Evolutionary conservation across 2,888 invertebrate genomes (phyloP).

Genomic region (Megalurothrips usitatus): DNA sequence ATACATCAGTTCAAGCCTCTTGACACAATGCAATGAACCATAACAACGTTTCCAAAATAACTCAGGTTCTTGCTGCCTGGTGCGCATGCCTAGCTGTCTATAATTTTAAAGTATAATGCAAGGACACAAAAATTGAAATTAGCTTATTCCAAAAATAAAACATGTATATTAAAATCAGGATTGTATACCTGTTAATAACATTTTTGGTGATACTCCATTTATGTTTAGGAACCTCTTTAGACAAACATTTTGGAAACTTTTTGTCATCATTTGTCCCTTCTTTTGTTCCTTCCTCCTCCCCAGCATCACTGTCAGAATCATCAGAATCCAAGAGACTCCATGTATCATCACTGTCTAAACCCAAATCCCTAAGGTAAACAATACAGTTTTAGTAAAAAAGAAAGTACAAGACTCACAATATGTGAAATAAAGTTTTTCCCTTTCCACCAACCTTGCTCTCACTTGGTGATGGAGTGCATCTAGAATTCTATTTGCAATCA

Average conservation of each 20-base stretch:
- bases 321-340: slow-evolving; percentile 37
- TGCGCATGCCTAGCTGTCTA: slow-evolving; percentile 34
- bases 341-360: slow-evolving; percentile 37
- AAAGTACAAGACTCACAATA: not conserved
- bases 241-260: slow-evolving; percentile 48
- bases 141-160: slow-evolving; percentile 15
- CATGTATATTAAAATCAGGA: not conserved
- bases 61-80: slow-evolving; percentile 32
- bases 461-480: too few species aligned
- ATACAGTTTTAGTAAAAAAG: not conserved
- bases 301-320: slow-evolving; percentile 45
- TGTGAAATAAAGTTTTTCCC: not conserved
- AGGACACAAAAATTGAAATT: not conserved
- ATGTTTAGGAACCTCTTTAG: slow-evolving; percentile 61
- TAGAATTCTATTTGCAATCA: too few species aligned
- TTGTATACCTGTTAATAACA: slow-evolving; percentile 57
- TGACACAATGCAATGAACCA: slow-evolving; percentile 75
- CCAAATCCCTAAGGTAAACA: not conserved
- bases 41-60: slow-evolving; percentile 69
- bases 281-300: slow-evolving; percentile 36
- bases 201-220: slow-evolving; percentile 64
- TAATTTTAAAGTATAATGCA: not conserved
- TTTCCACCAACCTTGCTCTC: not conserved
- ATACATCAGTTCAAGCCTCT: slow-evolving; percentile 73
- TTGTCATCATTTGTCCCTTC: slow-evolving; percentile 34